Evolutionary conservation across 2,113 vertebrate species (phyloP), one percentile per base, ranked within the genome.

Genomic region (Vulpes lagopus): DNA sequence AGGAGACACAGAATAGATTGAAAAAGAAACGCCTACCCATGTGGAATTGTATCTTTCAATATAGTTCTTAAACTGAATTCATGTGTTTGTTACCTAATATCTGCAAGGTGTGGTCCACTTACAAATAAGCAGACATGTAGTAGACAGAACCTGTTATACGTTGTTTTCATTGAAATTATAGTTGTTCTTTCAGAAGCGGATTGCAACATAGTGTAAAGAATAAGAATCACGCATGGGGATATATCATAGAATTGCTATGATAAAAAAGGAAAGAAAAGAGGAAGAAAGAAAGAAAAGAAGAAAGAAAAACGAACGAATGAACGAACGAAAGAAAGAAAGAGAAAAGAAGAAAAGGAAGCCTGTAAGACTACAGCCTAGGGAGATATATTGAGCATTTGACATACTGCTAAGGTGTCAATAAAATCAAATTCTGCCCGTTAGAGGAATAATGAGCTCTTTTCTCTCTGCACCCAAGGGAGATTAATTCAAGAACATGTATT

Each of bases 361-460:
- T 89, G 7, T 86, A 74, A 89, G 78, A 89, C 55, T 83, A 80
- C 43, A 76, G 55, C 67, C 22, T 57, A 57, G 84, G 49, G 87
- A 97, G 20, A 80, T 67, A 94, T 55, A 80, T 2, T 11, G 49
- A 96, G 73, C 69, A 73, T 76, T 8, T 94, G 69, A 88, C 57
- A 69, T 67, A 73, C 35, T 43, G 87, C 5, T 30, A 65, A 12
- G 6, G 62, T 92, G 92, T 95, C 80, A 96, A 96, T 97, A 95
- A 97, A 97, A 96, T 95, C 59, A 97, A 96, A 94, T 55, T 90
- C 84, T 94, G 5, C 30, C 35, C 2, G 1, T 88, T 88, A 90
- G 32, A 96, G 96, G n/a, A 95, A 96, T 49, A 92, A 97, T 95
- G 60, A 95, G 49, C 49, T 83, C 64, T 84, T 94, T 96, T 94